phyloP scores from a whole-genome alignment of 2,113 vertebrate genomes.

The Passer montanus region DNA sequence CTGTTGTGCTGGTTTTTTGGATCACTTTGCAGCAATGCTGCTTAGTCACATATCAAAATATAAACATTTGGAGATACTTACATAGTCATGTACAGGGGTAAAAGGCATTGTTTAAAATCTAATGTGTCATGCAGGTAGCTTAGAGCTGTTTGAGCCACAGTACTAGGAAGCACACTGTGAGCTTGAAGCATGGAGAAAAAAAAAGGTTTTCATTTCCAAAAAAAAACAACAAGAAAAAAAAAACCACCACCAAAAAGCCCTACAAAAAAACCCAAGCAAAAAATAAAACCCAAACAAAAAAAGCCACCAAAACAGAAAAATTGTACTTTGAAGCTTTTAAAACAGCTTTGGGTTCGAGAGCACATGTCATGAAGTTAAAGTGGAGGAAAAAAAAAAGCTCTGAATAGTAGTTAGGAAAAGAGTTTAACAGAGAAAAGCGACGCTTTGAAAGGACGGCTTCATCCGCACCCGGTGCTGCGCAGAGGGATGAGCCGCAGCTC shows the following conservation, averaged over 20 bases:
- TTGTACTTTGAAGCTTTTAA: neutral
- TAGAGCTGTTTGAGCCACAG: neutral
- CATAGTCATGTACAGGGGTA: accelerated
- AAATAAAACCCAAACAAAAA: neutral
- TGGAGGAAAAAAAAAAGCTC: accelerated
- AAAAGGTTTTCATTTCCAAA: neutral
- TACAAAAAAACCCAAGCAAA: no score
- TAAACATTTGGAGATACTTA: neutral
- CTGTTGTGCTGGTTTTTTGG: neutral
- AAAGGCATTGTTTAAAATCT: neutral
- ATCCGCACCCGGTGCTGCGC: accelerated
- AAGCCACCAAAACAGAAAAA: neutral
- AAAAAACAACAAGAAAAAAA: neutral
- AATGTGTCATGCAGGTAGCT: neutral
- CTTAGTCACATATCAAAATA: neutral
- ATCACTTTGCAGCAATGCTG: accelerated
- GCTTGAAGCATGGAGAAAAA: neutral
- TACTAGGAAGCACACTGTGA: accelerated
- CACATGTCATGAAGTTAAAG: neutral
- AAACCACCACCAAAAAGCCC: neutral
- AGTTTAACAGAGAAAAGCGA: no score
- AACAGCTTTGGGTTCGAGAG: neutral
- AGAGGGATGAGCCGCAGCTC: neutral
- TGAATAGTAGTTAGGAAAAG: accelerated
- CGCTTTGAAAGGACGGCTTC: neutral